Conservation (phyloP, 2,888 invertebrate genomes). For the Tanypteryx hageni region DNA sequence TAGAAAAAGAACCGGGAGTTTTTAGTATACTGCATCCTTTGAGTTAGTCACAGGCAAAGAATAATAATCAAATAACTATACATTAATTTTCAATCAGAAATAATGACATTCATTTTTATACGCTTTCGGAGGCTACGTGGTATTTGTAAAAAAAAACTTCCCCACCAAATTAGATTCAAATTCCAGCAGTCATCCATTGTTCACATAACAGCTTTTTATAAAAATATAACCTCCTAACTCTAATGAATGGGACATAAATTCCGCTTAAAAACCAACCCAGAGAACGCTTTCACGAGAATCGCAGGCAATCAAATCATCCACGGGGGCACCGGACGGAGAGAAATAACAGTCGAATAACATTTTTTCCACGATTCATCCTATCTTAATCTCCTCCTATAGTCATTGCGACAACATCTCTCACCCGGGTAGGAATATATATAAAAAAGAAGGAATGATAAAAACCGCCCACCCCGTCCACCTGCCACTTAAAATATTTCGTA, state of each 20-base stretch:
- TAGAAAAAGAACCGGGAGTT: too few species aligned
- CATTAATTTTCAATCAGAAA: too few species aligned
- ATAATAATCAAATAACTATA: too few species aligned
- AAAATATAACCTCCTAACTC: not conserved
- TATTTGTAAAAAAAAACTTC: too few species aligned
- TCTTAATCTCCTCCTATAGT: constrained; percentile 10
- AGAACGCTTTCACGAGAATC: not conserved
- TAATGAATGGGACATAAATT: not conserved
- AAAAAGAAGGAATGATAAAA: not conserved
- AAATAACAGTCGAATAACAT: not conserved
- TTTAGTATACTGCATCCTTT: too few species aligned
- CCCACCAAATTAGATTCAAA: too few species aligned
- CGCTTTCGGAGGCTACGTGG: too few species aligned
- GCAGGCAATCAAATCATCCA: not conserved
- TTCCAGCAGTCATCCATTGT: too few species aligned
- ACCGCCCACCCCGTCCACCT: not conserved
- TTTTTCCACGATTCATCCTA: constrained; percentile 5
- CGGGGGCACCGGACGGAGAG: not conserved
- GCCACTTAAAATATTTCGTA: constrained; percentile 26
- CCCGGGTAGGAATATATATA: not conserved
- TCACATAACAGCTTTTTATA: not conserved
- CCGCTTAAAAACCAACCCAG: not conserved
- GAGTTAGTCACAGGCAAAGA: too few species aligned
- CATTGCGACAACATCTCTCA: not conserved
- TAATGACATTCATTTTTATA: too few species aligned